Evolutionary conservation across 2,888 invertebrate species (phyloP).

Genomic region (Plebejus argus): DNA sequence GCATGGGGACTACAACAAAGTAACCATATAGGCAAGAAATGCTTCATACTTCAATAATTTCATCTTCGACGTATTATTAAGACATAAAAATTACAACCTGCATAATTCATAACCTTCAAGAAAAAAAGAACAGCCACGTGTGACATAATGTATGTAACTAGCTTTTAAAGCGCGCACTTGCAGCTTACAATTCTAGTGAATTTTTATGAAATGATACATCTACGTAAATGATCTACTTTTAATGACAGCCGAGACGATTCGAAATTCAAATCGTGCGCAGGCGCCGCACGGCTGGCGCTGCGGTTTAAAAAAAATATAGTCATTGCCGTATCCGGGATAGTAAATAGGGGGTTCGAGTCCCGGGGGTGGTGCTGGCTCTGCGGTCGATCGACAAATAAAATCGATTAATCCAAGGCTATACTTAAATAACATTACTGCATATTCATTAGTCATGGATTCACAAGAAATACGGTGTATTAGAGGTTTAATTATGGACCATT

Average conservation of each 20-base stretch:
- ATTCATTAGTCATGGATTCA: conserved; percentile 4
- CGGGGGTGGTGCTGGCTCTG: conserved; percentile 43
- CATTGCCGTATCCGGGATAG: conserved; percentile 54
- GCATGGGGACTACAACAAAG: background rate
- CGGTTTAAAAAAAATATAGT: conserved; percentile 59
- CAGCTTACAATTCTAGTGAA: background rate
- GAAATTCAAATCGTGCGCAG: conserved; percentile 65
- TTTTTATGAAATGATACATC: conserved; percentile 36
- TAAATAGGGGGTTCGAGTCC: conserved; percentile 48
- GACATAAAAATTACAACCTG: no score
- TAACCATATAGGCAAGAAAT: background rate
- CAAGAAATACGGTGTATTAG: conserved; percentile 1
- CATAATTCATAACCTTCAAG: background rate
- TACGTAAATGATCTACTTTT: conserved; percentile 72
- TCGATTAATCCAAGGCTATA: conserved; percentile 29
- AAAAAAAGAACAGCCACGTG: background rate
- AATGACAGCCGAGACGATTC: conserved; percentile 66
- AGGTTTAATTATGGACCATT: conserved; percentile 17
- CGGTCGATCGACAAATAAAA: conserved; percentile 31
- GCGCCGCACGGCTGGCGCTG: conserved; percentile 63
- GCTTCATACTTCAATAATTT: background rate
- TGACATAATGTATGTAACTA: background rate
- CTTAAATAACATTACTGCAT: conserved; percentile 4
- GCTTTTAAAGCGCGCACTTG: background rate
- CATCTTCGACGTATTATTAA: background rate